These are phyloP conservation scores for Trypoxylus dichotomus DNA, from an alignment of 1,140 invertebrate genomes.

Conservation along the genomic window DNA sequence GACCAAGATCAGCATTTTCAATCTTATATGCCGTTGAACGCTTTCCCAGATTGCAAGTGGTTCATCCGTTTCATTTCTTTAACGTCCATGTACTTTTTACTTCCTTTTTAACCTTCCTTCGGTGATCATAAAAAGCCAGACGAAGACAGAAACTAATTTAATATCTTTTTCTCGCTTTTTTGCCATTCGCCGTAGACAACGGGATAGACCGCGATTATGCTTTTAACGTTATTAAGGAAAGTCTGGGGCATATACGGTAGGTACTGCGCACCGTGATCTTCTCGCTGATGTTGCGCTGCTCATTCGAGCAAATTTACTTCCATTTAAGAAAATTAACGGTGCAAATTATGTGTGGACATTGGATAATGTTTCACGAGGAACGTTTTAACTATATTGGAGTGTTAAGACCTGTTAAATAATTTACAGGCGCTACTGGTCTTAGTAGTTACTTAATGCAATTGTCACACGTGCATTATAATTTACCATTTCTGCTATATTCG, in stretches of 20 bases:
- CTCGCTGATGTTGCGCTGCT: background rate
- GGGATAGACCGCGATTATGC: slow-evolving; percentile 14
- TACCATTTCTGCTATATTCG: too few relatives aligned
- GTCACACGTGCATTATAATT: too few relatives aligned
- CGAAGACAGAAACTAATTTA: slow-evolving; percentile 17
- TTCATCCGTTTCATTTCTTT: slow-evolving; percentile 13
- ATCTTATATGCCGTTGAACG: background rate
- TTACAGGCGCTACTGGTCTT: too few relatives aligned
- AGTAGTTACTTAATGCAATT: too few relatives aligned
- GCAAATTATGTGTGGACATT: background rate
- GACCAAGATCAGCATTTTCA: slow-evolving; percentile 13
- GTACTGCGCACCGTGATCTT: background rate
- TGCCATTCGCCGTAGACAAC: background rate
- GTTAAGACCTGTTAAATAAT: background rate
- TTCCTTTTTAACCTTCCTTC: background rate
- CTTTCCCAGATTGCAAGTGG: background rate
- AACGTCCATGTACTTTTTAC: background rate
- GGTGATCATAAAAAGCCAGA: background rate
- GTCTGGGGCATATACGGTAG: background rate
- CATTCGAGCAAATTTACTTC: background rate
- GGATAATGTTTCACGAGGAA: background rate
- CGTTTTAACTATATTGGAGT: background rate
- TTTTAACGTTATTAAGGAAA: slow-evolving; percentile 12
- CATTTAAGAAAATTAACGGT: slow-evolving; percentile 15
- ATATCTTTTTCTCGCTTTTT: slow-evolving; percentile 12